Base-by-base conservation (phyloP, 2,113 vertebrate species). In the Urocolius indicus region DNA sequence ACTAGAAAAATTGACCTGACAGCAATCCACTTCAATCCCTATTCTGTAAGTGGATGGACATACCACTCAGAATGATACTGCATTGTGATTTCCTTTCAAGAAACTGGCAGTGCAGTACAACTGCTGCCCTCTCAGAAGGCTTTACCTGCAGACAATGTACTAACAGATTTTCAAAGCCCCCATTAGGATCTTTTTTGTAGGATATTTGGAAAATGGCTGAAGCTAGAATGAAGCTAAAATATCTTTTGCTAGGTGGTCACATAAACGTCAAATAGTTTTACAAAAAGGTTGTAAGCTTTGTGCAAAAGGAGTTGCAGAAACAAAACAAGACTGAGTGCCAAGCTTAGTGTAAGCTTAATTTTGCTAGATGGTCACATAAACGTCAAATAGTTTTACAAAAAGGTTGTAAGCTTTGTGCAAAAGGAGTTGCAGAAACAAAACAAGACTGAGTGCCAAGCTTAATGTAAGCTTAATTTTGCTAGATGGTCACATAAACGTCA, bases 161-260 rank as follows among this genome's bases (percentile, higher is more conserved):
- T 94, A 52, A 78, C 14, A 8, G 45, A 34, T 72, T 97, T 97
- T 93, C 80, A 86, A 87, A 96, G 78, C 20, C 49, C 27, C n/a
- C 58, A 21, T 11, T 30, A 93, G 69, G 77, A 94, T 92, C n/a
- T 73, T 61, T 93, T 87, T 93, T 61, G 12, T n/a, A 66, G 72
- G 90, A 71, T 55, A 49, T 9, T 62, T 61, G 69, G 72, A 81
- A 73, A 67, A 51, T 11, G 2, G 10, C 27, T 27, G 29, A 9
- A 73, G 49, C 76, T 89, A 77, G 91, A 96, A 95, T 36, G 49
- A 90, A 67, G 77, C 38, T 72, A 58, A 90, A 58, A 12, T 32
- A 87, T 83, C 69, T 76, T 89, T 92, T 94, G 89, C 67, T 95
- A 91, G 84, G 68, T 51, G 41, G 74, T 80, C 62, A 73, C 8